Percentiles rank a stretch among this genome's conserved stretches.
These are phyloP conservation scores for Aphelocoma californica DNA, from an alignment of 2,797 vertebrate species.

Conservation along the genomic window DNA sequence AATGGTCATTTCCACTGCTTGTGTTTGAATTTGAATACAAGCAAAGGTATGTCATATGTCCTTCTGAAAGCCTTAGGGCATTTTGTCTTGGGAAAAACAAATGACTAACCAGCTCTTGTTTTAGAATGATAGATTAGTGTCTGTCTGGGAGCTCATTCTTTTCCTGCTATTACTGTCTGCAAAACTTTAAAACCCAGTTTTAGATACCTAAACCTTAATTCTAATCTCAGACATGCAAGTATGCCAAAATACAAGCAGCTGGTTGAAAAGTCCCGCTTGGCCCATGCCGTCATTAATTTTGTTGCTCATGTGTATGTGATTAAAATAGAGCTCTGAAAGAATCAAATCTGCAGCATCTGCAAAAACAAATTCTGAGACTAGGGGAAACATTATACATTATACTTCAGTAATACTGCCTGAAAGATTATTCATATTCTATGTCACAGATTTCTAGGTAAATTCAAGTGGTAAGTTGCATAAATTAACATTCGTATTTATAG, in stretches of 20 bases:
- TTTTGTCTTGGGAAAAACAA: background rate
- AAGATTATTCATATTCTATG: background rate
- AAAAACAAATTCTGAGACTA: background rate
- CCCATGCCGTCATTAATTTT: background rate
- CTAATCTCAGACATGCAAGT: background rate
- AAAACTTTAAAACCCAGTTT: background rate
- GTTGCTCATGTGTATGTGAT: fast-evolving
- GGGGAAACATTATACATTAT: background rate
- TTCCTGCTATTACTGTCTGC: background rate
- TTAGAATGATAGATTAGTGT: background rate
- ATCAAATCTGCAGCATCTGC: background rate
- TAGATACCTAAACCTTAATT: background rate
- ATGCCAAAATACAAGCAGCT: background rate
- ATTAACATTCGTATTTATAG: background rate
- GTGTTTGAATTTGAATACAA: background rate
- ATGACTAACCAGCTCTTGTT: background rate
- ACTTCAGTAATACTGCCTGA: background rate
- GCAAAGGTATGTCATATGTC: background rate
- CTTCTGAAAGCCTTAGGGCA: background rate
- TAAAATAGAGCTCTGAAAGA: background rate
- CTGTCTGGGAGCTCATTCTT: background rate
- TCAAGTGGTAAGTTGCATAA: background rate
- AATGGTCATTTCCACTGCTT: background rate
- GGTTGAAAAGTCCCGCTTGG: background rate
- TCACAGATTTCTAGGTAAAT: background rate